Base-by-base conservation (phyloP, 2,888 invertebrate genomes). In the Xanthia togata region DNA sequence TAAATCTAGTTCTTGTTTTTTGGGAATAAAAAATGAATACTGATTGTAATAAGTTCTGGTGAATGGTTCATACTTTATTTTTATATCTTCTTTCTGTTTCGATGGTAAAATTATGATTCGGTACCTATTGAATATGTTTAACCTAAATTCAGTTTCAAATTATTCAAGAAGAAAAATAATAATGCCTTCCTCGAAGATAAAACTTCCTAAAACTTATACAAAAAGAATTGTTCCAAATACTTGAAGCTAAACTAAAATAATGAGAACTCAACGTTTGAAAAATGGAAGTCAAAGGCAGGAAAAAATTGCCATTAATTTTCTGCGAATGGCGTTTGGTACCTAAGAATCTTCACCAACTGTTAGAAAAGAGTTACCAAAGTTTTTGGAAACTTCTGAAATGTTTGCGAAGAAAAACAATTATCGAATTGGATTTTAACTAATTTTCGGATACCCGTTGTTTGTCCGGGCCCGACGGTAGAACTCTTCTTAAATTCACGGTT, bases 251-350 rank as follows among this genome's bases (percentile, higher is more conserved):
- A 81, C 81, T 79, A 82, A 85, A 82, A 82, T 87, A 88, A 87
- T 84, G 84, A 83, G 90, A 89, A 85, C 87, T 85, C 85, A 82
- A 86, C 90, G 85, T 89, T 90, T 90, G 90, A 92, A 89, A 91
- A 93, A 91, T 91, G 90, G 90, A 83, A 81, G 85, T 81, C 70
- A 88, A 85, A 78, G 63, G 81, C 79, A 76, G 89, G 88, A 91
- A 92, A 90, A 88, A 83, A 90, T 88, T 74, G 78, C 92, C 94
- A 95, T 95, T 94, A 94, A 94, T 94, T 95, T 92, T 91, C 93
- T 95, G 95, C 88, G 88, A 94, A 93, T 92, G 95, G 93, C 95
- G 89, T 93, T 93, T 90, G 91, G 90, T 90, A 89, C 89, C 74
- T 38, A 71, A 74, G 84, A 79, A 93, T 93, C 90, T 93, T 92